These are phyloP conservation scores for Lepidocyrtoides sp. DNA, from an alignment of 2,888 invertebrate species.

Conservation along the genomic window DNA sequence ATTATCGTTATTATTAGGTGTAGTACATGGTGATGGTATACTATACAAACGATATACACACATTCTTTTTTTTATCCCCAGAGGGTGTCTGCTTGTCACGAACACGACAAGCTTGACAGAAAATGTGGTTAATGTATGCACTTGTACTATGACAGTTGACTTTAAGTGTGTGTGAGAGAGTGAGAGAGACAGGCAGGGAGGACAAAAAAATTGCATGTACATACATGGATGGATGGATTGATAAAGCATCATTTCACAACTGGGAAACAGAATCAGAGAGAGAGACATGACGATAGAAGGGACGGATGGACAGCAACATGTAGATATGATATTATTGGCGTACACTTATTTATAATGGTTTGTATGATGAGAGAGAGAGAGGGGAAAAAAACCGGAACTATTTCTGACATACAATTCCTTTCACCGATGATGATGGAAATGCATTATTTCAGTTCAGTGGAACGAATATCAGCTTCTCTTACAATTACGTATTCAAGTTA, in stretches of 20 bases:
- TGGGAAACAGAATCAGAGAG: background rate
- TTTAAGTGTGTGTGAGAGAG: background rate
- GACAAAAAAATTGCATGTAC: conserved; percentile 34
- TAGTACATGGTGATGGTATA: background rate
- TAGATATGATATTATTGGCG: conserved; percentile 32
- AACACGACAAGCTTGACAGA: conserved; percentile 63
- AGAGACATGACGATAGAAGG: background rate
- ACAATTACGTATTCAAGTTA: background rate
- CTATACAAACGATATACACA: background rate
- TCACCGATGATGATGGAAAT: conserved; percentile 39
- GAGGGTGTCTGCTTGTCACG: conserved; percentile 56
- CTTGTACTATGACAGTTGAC: conserved; percentile 40
- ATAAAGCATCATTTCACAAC: background rate
- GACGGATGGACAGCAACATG: conserved; percentile 17
- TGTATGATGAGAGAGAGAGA: too few species aligned
- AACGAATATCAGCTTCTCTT: background rate
- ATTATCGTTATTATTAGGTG: conserved; percentile 4
- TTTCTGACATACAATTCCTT: conserved; percentile 60
- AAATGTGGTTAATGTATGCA: conserved; percentile 74
- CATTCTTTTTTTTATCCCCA: conserved; percentile 44
- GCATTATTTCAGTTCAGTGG: conserved; percentile 47
- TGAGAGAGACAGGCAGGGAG: background rate
- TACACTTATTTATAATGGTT: conserved; percentile 19
- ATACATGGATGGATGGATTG: conserved; percentile 18
- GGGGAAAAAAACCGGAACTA: conserved; percentile 49